Conservation (phyloP, 2,113 vertebrate genomes). For the Mesitornis unicolor region DNA sequence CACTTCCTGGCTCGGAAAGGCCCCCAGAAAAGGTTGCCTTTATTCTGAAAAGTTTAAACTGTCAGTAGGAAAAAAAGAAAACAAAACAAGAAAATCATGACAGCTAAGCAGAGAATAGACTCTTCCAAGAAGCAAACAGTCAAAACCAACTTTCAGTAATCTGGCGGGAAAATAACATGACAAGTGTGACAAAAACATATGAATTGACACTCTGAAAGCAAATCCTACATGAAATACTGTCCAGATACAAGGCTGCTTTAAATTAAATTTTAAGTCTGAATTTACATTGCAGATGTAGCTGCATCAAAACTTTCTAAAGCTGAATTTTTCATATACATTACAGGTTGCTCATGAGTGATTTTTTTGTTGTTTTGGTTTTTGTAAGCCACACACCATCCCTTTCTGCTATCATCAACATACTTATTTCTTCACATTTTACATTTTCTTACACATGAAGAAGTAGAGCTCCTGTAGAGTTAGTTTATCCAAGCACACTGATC, state of each 20-base stretch:
- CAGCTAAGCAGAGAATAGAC: not conserved
- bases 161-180: not conserved
- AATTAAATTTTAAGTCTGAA: not conserved
- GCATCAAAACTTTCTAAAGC: not conserved
- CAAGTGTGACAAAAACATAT: not conserved
- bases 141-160: not conserved
- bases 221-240: not conserved
- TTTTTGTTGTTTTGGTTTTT: not conserved
- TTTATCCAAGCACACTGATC: not conserved
- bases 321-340: not conserved
- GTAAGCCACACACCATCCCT: not conserved
- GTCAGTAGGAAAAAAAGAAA: not conserved
- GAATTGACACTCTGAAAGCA: not conserved
- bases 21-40: not conserved
- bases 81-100: not conserved
- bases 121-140: not conserved
- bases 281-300: not conserved
- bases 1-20: not conserved
- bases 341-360: not conserved
- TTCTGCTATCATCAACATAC: not conserved
- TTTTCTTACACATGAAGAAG: not conserved
- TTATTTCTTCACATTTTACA: not conserved
- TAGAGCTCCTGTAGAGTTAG: not conserved
- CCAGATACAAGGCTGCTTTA: not conserved
- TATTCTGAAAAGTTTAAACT: not conserved